Conservation (phyloP, 2,888 invertebrate species). For the Empis stercorea region DNA sequence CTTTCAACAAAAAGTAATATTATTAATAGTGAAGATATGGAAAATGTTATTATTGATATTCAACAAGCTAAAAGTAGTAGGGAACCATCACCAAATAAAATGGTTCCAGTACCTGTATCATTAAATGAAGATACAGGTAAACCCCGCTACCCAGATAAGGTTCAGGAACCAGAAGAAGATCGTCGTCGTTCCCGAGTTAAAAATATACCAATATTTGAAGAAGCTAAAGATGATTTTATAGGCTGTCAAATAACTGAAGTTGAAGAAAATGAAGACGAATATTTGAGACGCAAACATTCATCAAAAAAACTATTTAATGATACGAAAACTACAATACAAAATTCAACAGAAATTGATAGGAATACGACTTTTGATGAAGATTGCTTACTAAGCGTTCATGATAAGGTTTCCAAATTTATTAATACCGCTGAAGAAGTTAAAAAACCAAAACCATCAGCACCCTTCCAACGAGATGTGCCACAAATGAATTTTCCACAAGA, state of each 20-base stretch:
- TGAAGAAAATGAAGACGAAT: constrained; percentile 27
- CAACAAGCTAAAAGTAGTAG: constrained; percentile 61
- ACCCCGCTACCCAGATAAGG: constrained; percentile 60
- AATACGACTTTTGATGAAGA: constrained; percentile 42
- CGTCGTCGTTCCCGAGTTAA: constrained; percentile 34
- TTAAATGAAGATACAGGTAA: constrained; percentile 45
- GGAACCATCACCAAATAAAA: constrained; percentile 60
- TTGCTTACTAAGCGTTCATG: constrained; percentile 51
- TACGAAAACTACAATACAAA: constrained; percentile 12
- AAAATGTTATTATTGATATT: constrained; percentile 53
- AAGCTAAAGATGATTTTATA: constrained; percentile 36
- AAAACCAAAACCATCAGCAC: constrained; percentile 32
- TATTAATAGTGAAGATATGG: constrained; percentile 40
- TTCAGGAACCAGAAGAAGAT: constrained; percentile 62
- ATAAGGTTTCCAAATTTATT: constrained; percentile 57
- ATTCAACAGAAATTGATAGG: constrained; percentile 12
- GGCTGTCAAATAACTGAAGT: constrained; percentile 42
- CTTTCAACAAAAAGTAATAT: constrained; percentile 37
- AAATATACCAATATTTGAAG: constrained; percentile 44
- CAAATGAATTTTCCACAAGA: constrained; percentile 30
- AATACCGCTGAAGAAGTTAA: constrained; percentile 37
- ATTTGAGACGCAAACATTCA: background rate
- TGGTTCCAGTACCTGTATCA: constrained; percentile 52
- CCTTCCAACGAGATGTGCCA: constrained; percentile 25
- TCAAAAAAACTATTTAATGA: constrained; percentile 10